phyloP scores from a whole-genome alignment of 2,797 vertebrate species.

The Characodon lateralis region DNA sequence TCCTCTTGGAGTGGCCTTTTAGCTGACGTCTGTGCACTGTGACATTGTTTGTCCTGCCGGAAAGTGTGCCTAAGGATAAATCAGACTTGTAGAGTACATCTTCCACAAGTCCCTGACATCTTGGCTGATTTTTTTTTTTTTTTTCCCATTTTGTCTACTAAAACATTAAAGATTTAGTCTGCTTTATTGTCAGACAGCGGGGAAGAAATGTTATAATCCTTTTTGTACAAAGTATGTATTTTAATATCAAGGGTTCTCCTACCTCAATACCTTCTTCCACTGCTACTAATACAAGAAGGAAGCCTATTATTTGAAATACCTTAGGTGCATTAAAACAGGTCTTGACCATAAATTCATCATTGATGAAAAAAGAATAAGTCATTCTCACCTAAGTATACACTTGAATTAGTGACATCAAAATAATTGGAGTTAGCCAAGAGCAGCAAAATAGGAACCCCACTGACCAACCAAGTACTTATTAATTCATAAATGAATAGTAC shows the following conservation, averaged over 20 bases:
- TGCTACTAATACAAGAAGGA: neutral
- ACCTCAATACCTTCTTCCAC: too few relatives aligned
- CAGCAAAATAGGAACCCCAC: neutral
- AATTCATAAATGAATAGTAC: conserved; percentile 18
- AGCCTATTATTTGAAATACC: neutral
- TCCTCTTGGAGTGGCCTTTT: too few relatives aligned
- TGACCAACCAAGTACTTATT: conserved; percentile 16
- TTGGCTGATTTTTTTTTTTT: neutral
- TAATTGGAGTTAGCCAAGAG: neutral
- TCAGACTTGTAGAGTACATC: neutral
- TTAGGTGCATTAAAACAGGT: neutral
- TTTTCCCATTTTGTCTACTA: too few relatives aligned
- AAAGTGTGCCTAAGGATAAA: neutral
- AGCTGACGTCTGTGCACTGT: too few relatives aligned
- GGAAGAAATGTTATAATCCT: neutral
- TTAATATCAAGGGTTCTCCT: too few relatives aligned
- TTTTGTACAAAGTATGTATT: too few relatives aligned
- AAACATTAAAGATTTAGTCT: neutral
- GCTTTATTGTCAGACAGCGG: neutral
- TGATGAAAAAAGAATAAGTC: neutral
- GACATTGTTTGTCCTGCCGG: too few relatives aligned
- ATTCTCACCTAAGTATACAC: conserved; percentile 4
- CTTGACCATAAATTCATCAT: too few relatives aligned
- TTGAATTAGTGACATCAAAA: neutral
- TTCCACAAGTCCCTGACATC: neutral